phyloP scores from a whole-genome alignment of 2,888 invertebrate genomes.

The Flexamia atlantica region DNA sequence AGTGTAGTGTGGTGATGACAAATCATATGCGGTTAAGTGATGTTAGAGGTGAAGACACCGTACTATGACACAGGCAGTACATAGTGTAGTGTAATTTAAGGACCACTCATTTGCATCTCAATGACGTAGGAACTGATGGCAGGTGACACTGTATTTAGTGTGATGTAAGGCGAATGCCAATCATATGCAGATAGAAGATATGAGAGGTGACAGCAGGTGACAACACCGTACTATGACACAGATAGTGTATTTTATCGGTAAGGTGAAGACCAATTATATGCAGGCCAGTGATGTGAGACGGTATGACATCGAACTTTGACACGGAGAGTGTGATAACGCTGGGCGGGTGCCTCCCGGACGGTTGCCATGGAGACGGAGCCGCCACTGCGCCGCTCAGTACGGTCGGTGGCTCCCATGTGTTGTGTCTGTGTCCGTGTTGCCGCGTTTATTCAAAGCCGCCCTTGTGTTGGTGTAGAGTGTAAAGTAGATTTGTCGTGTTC shows the following conservation, averaged over 20 bases:
- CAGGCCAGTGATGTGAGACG: slow-evolving; percentile 20
- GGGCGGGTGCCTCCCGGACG: slow-evolving; percentile 30
- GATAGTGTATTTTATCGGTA: background rate
- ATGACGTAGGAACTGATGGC: too few relatives aligned
- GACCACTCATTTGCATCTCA: too few relatives aligned
- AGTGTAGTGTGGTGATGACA: too few relatives aligned
- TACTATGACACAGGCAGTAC: too few relatives aligned
- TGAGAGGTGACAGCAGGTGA: background rate
- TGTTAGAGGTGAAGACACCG: too few relatives aligned
- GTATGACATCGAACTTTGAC: background rate
- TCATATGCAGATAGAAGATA: too few relatives aligned
- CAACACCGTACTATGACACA: background rate
- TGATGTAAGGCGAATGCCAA: too few relatives aligned
- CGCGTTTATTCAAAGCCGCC: background rate
- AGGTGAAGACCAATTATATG: too few relatives aligned
- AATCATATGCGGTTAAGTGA: too few relatives aligned
- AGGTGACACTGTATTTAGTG: too few relatives aligned
- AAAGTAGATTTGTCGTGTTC: too few relatives aligned
- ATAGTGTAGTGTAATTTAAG: too few relatives aligned
- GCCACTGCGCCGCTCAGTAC: slow-evolving; percentile 39
- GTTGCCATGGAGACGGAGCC: slow-evolving; percentile 54
- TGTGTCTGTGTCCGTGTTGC: background rate
- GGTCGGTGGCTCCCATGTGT: slow-evolving; percentile 20
- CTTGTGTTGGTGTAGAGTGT: background rate
- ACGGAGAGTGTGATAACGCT: slow-evolving; percentile 29